Evolutionary conservation across 2,888 invertebrate species (phyloP), one percentile per base, ranked within the genome.

Genomic region (Rotaria macrura): DNA sequence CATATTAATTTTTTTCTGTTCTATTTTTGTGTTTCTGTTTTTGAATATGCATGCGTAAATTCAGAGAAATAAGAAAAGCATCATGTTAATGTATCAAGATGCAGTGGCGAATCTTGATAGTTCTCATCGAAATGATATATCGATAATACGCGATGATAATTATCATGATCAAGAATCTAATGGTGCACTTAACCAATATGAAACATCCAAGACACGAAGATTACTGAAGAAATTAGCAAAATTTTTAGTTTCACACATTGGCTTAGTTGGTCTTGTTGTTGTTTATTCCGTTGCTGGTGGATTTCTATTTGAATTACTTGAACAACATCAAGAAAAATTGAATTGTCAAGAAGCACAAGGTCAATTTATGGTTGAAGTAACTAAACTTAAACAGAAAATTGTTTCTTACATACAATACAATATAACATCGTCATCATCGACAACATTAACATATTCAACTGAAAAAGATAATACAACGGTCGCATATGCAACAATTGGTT

Each of bases 281-380:
- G 40, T 85, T 38, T 87, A 87, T 72, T 47, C 85, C 4, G 74
- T 55, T 47, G 65, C 79, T 84, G 87, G 87, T 17, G 87, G 85
- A 38, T 85, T 86, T 47, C 54, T 87, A 47, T 87, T 87, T 40
- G 38, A 84, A 83, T 23, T 85, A 34, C 49, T 87, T 0, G 87
- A 87, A 84, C 79, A 86, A 52, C 86, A 85, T 40, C n/a, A 83
- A 29, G 86, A 86, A 72, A 84, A 54, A 25, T 43, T 83, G 65
- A 52, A 85, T 38, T 86, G 86, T 72, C 85, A 86, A 34, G 85
- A 86, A 83, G 86, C 85, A 14, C 90, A 91, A 87, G 91, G 91
- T 17, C 90, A 90, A 87, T 90, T 91, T 57, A 89, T 90, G 2
- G 90, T 91, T 9, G 90, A 90, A 87, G 91, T 91, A 17, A 88